Evolutionary conservation across 1,140 invertebrate species (phyloP).

Genomic region (Paracyclopina nana): DNA sequence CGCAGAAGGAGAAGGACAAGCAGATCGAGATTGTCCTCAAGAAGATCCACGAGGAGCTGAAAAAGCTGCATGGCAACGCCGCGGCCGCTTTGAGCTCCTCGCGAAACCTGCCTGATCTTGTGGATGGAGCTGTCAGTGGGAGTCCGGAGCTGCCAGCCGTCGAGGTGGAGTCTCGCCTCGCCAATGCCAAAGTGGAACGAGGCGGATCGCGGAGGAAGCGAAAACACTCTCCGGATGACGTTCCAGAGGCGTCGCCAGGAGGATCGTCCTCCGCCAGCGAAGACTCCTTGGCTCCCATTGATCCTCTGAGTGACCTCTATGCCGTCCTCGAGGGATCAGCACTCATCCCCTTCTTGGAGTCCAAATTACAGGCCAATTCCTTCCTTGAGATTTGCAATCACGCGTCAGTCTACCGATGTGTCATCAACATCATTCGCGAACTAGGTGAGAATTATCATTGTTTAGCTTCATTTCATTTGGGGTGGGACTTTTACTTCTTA

Average conservation of each 20-base stretch:
- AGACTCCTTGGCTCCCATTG: neutral
- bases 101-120: constrained; percentile 19
- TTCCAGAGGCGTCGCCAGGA: neutral
- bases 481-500: too few relatives aligned
- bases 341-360: constrained; percentile 25
- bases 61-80: constrained; percentile 4
- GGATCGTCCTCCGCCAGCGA: neutral
- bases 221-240: constrained; percentile 9
- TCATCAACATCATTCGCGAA: constrained; percentile 19
- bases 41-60: constrained; percentile 7
- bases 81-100: constrained; percentile 20
- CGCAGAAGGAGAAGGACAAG: constrained; percentile 25
- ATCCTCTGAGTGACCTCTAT: constrained; percentile 21
- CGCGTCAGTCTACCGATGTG: constrained; percentile 20
- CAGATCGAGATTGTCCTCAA: constrained; percentile 21
- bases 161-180: constrained; percentile 21
- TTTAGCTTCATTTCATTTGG: too few relatives aligned
- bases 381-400: constrained; percentile 25
- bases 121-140: neutral
- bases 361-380: constrained; percentile 19
- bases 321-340: constrained; percentile 24
- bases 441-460: constrained; percentile 11
- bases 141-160: neutral
- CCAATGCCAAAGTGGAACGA: neutral
- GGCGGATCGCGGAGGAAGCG: neutral